These are phyloP conservation scores for Drosophila neonasuta DNA, from an alignment of 2,888 invertebrate genomes.

Conservation along the genomic window DNA sequence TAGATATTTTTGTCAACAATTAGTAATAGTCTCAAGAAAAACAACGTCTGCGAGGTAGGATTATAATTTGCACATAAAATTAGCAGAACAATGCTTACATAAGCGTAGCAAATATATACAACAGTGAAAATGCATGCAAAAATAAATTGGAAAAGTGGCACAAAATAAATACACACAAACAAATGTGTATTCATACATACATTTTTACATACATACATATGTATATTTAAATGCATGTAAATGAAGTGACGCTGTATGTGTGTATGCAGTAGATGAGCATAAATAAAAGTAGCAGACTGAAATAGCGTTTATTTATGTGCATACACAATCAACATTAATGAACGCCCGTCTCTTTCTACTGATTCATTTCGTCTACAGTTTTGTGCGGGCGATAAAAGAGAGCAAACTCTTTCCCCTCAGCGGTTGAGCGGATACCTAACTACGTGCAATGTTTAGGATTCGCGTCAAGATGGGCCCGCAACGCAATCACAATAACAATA, in stretches of 20 bases:
- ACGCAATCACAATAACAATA: conserved; percentile 72
- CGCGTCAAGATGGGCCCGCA: conserved; percentile 84
- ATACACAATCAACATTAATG: conserved; percentile 33
- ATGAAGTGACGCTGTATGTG: conserved; percentile 8
- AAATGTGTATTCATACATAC: neutral
- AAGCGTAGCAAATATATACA: neutral
- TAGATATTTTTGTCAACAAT: conserved; percentile 10
- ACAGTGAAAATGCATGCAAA: conserved; percentile 7
- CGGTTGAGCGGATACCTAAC: conserved; percentile 34
- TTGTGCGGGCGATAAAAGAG: conserved; percentile 20
- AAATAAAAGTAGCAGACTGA: conserved; percentile 10
- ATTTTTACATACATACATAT: neutral
- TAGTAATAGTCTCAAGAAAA: neutral
- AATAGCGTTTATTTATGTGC: conserved; percentile 10
- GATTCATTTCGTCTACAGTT: conserved; percentile 35
- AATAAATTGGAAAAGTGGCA: conserved; percentile 41
- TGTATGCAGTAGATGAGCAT: conserved; percentile 3
- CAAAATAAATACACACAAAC: conserved; percentile 34
- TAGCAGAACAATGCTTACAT: neutral
- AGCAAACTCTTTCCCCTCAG: conserved; percentile 7
- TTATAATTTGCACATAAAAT: neutral
- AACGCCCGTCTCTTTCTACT: neutral
- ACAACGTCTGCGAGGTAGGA: conserved; percentile 16
- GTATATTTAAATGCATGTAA: conserved; percentile 1
- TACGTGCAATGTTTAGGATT: conserved; percentile 81